Base-by-base conservation (phyloP, 2,888 invertebrate genomes). In the Laspeyria flexula region DNA sequence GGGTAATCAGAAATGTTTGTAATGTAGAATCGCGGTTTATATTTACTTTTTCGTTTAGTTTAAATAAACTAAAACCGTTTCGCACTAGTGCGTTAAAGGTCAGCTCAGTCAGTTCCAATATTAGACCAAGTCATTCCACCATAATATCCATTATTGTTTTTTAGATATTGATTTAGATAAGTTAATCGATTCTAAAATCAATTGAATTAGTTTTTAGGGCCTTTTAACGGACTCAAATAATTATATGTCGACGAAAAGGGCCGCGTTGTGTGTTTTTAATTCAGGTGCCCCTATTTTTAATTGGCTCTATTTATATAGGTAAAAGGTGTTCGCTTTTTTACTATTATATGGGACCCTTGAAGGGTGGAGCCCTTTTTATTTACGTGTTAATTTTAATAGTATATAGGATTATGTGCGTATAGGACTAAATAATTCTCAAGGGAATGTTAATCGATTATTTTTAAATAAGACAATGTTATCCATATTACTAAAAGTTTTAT, bases 91-190 rank as follows among this genome's bases (percentile, higher is more conserved):
- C 18, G 2, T 18, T 18, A 3, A 18, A 18, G 18, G n/a, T n/a
- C n/a, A n/a, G n/a, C n/a, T n/a, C 18, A 3, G 5, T 5, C 18
- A 3, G 5, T 18, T 18, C 2, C 18, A 2, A 18, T 3, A 5
- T 18, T 5, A 2, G 5, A 18, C 18, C 18, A 18, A 29, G 15
- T 34, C 21, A 41, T 30, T 21, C 47, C 12, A 10, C 42, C 43
- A 13, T 29, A 41, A 49, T 33, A 37, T 43, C 37, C 30, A 43
- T 27, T 43, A 12, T 30, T 42, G 33, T 37, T 48, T 46, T 47
- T 46, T 48, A 77, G 83, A 84, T 87, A 85, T 88, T 80, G 86
- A 86, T 86, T 85, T 76, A 83, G 88, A 90, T 89, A 85, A 84
- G 77, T 49, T 77, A 87, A 69, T 84, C 82, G 85, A 86, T 82